phyloP scores from a whole-genome alignment of 2,888 invertebrate genomes.

The Drosophila testacea region DNA sequence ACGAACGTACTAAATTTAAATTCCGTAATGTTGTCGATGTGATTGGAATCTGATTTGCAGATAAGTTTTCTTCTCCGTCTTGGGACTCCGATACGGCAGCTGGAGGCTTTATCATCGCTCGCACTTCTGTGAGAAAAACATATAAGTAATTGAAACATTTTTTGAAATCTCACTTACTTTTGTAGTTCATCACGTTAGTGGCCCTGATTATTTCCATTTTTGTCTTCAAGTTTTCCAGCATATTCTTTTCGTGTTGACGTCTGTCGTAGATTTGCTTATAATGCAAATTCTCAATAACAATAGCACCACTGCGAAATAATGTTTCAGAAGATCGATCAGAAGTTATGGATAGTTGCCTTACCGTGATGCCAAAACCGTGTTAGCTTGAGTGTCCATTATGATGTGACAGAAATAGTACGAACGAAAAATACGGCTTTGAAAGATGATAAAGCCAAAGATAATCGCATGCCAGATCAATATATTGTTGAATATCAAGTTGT shows the following conservation, averaged over 20 bases:
- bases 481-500: slow-evolving; percentile 86
- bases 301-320: slow-evolving; percentile 90
- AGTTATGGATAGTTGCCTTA: slow-evolving; percentile 76
- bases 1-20: slow-evolving; percentile 10
- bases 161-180: slow-evolving; percentile 25
- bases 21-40: not conserved
- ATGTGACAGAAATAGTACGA: slow-evolving; percentile 99
- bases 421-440: slow-evolving; percentile 96
- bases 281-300: slow-evolving; percentile 95
- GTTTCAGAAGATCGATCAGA: not conserved
- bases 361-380: slow-evolving; percentile 96
- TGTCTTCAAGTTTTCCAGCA: slow-evolving; percentile 94
- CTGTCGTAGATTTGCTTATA: slow-evolving; percentile 94
- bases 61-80: not conserved
- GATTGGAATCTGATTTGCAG: not conserved
- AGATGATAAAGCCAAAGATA: slow-evolving; percentile 95
- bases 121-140: slow-evolving; percentile 14
- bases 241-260: slow-evolving; percentile 92
- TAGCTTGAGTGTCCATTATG: slow-evolving; percentile 97
- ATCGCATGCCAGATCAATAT: slow-evolving; percentile 95
- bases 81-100: not conserved
- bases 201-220: slow-evolving; percentile 98
- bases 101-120: not conserved
- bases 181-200: slow-evolving; percentile 89
- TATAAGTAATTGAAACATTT: not conserved